Evolutionary conservation across 2,797 vertebrate genomes (phyloP).

Genomic region (Sebastes matsubarae): DNA sequence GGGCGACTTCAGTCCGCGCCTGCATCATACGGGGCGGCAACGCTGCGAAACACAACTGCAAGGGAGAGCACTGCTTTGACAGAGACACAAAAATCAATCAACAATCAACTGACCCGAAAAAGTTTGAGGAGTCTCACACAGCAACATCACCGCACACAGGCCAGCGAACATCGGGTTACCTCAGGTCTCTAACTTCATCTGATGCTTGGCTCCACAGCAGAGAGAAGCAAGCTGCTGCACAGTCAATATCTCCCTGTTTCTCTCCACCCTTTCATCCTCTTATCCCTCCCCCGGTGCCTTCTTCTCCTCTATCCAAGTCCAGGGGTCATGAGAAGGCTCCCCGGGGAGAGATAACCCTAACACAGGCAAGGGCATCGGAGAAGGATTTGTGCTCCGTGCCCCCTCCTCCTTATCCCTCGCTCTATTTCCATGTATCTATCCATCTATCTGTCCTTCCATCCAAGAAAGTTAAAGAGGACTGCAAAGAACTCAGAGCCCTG

Average conservation of each 20-base stretch:
- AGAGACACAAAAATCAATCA: constrained; percentile 28
- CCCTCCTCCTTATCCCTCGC: constrained; percentile 8
- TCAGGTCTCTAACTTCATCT: constrained; percentile 39
- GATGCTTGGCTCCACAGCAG: constrained; percentile 49
- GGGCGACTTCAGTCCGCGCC: neutral
- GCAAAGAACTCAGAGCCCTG: constrained; percentile 17
- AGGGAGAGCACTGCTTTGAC: neutral
- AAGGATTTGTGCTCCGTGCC: constrained; percentile 49
- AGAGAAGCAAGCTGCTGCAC: constrained; percentile 45
- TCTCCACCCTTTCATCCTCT: constrained; percentile 57
- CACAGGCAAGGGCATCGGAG: constrained; percentile 41
- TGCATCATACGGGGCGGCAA: neutral
- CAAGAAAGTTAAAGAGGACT: constrained; percentile 27
- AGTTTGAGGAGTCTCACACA: constrained; percentile 17
- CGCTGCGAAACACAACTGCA: neutral
- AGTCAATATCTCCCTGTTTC: constrained; percentile 57
- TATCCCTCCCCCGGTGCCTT: constrained; percentile 42
- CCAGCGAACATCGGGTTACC: constrained; percentile 20
- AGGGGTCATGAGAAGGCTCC: constrained; percentile 55
- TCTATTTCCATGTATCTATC: constrained; percentile 39
- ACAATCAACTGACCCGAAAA: constrained; percentile 15
- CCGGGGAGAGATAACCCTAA: constrained; percentile 27
- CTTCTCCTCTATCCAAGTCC: constrained; percentile 39
- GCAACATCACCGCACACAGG: constrained; percentile 4
- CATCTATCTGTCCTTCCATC: constrained; percentile 23